phyloP scores from a whole-genome alignment of 2,113 vertebrate species.

The Crotalus helleri region DNA sequence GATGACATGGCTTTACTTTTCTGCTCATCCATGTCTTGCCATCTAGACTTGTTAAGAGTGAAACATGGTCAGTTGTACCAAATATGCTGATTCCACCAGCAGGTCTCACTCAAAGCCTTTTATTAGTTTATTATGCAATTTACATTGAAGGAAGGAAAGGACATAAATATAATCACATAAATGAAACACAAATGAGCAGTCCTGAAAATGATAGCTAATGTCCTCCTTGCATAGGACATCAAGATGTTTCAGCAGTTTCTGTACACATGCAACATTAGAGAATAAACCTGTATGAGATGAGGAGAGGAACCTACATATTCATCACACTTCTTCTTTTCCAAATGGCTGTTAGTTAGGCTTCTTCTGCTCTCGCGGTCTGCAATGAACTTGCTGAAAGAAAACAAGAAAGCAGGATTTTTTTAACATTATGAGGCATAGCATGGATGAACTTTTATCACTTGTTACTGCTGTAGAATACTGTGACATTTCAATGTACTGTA shows the following conservation, averaged over 20 bases:
- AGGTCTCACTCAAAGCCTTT: neutral
- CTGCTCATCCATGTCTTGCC: neutral
- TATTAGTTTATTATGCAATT: neutral
- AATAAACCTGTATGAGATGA: neutral
- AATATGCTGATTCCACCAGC: neutral
- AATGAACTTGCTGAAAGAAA: constrained; percentile 77
- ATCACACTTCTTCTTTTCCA: constrained; percentile 78
- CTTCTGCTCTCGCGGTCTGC: constrained; percentile 76
- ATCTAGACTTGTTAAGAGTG: neutral
- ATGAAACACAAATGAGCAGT: neutral
- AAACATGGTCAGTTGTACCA: neutral
- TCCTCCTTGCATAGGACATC: neutral
- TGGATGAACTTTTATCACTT: neutral
- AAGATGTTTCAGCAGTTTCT: neutral
- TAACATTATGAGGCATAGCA: constrained; percentile 21
- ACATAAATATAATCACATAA: neutral
- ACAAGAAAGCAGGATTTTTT: constrained; percentile 40
- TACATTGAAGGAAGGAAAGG: neutral
- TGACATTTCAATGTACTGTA: neutral
- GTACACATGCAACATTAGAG: neutral
- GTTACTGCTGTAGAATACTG: neutral
- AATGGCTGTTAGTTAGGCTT: constrained; percentile 75
- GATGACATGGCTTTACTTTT: neutral
- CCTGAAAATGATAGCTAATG: neutral
- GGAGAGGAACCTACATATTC: constrained; percentile 71